Conservation (phyloP, 2,888 invertebrate species). For the Seira ritae region DNA sequence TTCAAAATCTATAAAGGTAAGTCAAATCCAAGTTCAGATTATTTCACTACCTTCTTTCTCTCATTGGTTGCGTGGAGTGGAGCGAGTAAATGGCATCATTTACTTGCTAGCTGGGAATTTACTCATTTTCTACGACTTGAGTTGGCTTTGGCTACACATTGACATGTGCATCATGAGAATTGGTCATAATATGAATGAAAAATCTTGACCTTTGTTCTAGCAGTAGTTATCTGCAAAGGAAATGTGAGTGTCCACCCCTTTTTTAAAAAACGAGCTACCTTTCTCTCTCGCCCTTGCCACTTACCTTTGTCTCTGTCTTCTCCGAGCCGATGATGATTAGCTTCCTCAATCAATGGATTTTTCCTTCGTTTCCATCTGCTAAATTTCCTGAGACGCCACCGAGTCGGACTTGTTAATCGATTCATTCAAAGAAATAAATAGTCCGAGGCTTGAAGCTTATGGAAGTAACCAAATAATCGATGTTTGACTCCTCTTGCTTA, state of each 20-base stretch:
- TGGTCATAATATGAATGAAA: slow-evolving; percentile 31
- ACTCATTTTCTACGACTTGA: no score
- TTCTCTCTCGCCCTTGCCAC: slow-evolving; percentile 41
- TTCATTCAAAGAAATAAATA: slow-evolving; percentile 44
- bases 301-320: slow-evolving; percentile 71
- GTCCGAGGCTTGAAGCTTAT: neutral
- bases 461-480: slow-evolving; percentile 31
- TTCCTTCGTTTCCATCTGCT: slow-evolving; percentile 45
- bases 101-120: no score
- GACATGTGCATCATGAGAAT: slow-evolving; percentile 47
- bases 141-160: slow-evolving; percentile 47
- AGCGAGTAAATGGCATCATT: no score
- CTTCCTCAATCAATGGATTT: slow-evolving; percentile 59
- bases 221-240: slow-evolving; percentile 72
- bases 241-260: slow-evolving; percentile 72
- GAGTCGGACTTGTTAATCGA: slow-evolving; percentile 55
- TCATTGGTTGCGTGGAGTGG: neutral
- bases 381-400: slow-evolving; percentile 54
- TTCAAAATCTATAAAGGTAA: slow-evolving; percentile 68
- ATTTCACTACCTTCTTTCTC: slow-evolving; percentile 37
- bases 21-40: slow-evolving; percentile 29
- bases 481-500: neutral
- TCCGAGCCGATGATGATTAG: slow-evolving; percentile 39
- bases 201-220: slow-evolving; percentile 72
- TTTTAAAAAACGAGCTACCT: slow-evolving; percentile 68